A percentile compares a stretch with the other conserved stretches of the same genome.
phyloP scores from a whole-genome alignment of 2,113 vertebrate species.

The Neofelis nebulosa region DNA sequence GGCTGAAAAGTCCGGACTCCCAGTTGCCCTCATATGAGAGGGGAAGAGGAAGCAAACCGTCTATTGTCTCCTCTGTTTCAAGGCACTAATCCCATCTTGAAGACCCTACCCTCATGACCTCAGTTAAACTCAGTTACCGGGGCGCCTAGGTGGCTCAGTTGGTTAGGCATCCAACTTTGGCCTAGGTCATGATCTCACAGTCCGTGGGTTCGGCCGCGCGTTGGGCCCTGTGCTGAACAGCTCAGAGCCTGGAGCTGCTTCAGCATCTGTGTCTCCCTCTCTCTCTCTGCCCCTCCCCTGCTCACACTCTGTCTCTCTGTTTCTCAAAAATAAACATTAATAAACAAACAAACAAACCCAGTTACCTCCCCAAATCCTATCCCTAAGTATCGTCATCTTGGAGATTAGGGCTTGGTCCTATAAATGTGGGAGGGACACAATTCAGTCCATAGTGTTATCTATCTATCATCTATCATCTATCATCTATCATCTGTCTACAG shows the following conservation, averaged over 20 bases:
- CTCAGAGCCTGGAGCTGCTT: too few relatives aligned
- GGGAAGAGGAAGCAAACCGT: neutral
- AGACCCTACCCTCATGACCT: neutral
- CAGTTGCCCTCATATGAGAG: neutral
- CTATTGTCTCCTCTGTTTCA: neutral
- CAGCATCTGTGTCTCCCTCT: too few relatives aligned
- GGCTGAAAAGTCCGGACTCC: neutral
- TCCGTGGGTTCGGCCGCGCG: too few relatives aligned
- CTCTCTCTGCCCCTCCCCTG: too few relatives aligned
- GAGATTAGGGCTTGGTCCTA: neutral
- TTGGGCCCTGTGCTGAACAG: too few relatives aligned
- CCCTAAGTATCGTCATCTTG: neutral
- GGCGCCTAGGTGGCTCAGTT: too few relatives aligned
- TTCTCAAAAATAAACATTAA: too few relatives aligned
- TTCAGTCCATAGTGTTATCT: neutral
- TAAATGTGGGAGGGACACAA: neutral
- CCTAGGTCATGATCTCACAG: too few relatives aligned
- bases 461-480: neutral
- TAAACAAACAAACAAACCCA: neutral
- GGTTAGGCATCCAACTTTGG: too few relatives aligned
- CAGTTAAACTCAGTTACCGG: neutral
- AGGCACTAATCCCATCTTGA: neutral
- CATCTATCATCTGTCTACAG: neutral
- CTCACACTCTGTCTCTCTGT: too few relatives aligned
- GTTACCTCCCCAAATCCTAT: neutral